phyloP scores from a whole-genome alignment of 1,140 invertebrate genomes.

The Ectropis grisescens region DNA sequence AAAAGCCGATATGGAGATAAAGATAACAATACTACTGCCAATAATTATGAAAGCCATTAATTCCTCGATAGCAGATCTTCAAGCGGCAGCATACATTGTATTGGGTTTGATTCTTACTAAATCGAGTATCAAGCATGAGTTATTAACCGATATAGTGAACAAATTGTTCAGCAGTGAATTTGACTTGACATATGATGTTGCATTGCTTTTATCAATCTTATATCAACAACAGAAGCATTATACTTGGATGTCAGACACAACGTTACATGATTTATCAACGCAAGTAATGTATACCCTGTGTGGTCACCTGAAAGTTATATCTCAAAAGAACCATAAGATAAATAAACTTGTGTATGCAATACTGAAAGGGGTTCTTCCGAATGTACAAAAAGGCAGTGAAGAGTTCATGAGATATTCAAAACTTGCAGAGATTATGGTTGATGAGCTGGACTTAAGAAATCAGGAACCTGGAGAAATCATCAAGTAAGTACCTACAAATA shows the following conservation, averaged over 20 bases:
- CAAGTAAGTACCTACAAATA: slow-evolving; percentile 38
- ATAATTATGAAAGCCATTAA: slow-evolving; percentile 77
- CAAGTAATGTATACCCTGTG: slow-evolving; percentile 65
- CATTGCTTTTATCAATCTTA: slow-evolving; percentile 74
- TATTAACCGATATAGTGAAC: slow-evolving; percentile 74
- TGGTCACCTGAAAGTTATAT: slow-evolving; percentile 63
- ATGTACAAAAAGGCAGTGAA: slow-evolving; percentile 44
- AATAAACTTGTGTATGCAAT: slow-evolving; percentile 70
- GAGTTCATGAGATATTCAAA: slow-evolving; percentile 47
- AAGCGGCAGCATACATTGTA: slow-evolving; percentile 82
- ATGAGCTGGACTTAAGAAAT: slow-evolving; percentile 67
- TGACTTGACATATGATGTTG: slow-evolving; percentile 68
- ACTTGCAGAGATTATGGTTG: slow-evolving; percentile 67
- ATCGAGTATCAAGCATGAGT: slow-evolving; percentile 72
- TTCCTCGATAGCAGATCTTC: slow-evolving; percentile 78
- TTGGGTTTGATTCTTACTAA: slow-evolving; percentile 77
- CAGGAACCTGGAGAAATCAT: slow-evolving; percentile 61
- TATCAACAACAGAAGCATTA: slow-evolving; percentile 73
- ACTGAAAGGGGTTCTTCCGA: slow-evolving; percentile 44
- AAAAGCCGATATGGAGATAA: slow-evolving; percentile 74
- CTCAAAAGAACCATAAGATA: slow-evolving; percentile 62
- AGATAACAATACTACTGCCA: slow-evolving; percentile 79
- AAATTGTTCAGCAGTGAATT: slow-evolving; percentile 72
- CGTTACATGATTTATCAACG: slow-evolving; percentile 63
- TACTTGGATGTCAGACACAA: slow-evolving; percentile 62